A percentile compares a stretch with the other conserved stretches of the same genome.
phyloP scores from a whole-genome alignment of 2,888 invertebrate species.

The Nephrotoma appendiculata region DNA sequence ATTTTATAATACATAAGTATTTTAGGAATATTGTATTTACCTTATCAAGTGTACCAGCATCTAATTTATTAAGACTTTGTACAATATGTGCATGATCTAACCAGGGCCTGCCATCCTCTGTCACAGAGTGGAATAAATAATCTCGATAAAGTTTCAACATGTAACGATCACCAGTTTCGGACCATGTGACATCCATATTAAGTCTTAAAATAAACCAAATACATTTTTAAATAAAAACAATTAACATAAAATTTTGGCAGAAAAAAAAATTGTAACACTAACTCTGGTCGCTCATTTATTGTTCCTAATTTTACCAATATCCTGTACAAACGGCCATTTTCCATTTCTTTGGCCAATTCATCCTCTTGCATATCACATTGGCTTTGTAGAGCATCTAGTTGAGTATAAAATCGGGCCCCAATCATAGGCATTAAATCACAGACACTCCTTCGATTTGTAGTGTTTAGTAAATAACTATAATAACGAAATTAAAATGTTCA shows the following conservation, averaged over 20 bases:
- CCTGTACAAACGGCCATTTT: slow-evolving; percentile 86
- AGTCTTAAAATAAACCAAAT: slow-evolving; percentile 40
- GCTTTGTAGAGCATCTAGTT: slow-evolving; percentile 79
- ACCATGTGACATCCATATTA: slow-evolving; percentile 87
- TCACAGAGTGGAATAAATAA: slow-evolving; percentile 92
- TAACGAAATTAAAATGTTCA: slow-evolving; percentile 6
- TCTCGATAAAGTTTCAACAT: slow-evolving; percentile 96
- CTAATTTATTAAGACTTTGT: slow-evolving; percentile 84
- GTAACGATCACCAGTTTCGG: slow-evolving; percentile 96
- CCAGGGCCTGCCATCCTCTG: slow-evolving; percentile 87
- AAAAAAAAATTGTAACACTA: slow-evolving; percentile 26
- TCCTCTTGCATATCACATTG: slow-evolving; percentile 81
- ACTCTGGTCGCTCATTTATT: slow-evolving; percentile 95
- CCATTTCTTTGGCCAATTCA: slow-evolving; percentile 83
- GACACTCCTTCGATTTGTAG: slow-evolving; percentile 58
- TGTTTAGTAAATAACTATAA: slow-evolving; percentile 58
- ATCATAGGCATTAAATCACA: slow-evolving; percentile 99
- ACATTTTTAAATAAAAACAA: neutral
- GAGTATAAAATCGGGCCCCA: slow-evolving; percentile 90
- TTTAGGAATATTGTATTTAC: slow-evolving; percentile 31
- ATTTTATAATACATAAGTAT: slow-evolving; percentile 2
- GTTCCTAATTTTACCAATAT: slow-evolving; percentile 81
- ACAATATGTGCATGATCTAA: slow-evolving; percentile 92
- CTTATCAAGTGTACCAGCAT: slow-evolving; percentile 66
- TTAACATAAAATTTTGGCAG: slow-evolving; percentile 9